Evolutionary conservation across 2,888 invertebrate genomes (phyloP).

Genomic region (Onchidella celtica): DNA sequence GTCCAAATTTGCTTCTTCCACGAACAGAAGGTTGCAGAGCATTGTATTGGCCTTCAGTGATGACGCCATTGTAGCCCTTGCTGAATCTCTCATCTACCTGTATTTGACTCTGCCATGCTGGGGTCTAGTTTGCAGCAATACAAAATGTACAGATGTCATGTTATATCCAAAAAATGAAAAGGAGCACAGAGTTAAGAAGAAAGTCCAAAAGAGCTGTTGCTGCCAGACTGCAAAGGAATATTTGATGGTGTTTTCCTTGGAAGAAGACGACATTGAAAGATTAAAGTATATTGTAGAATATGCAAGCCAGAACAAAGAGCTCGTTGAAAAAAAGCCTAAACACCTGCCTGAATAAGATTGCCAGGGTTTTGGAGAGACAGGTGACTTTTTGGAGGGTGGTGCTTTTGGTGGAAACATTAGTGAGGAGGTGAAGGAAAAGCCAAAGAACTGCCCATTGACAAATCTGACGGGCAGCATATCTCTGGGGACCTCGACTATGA

Average conservation of each 20-base stretch:
- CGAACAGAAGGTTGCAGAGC: no score
- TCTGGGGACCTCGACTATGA: constrained; percentile 9
- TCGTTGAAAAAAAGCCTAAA: no score
- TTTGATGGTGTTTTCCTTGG: not conserved
- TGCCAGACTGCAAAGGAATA: not conserved
- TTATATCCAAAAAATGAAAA: not conserved
- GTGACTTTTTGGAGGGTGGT: not conserved
- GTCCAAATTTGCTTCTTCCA: no score
- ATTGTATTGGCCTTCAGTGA: no score
- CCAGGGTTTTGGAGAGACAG: no score
- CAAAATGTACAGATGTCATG: not conserved
- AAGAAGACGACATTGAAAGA: no score
- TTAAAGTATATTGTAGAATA: no score
- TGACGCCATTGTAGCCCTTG: no score
- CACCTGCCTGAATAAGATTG: no score
- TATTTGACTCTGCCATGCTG: constrained; percentile 13
- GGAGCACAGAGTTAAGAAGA: not conserved
- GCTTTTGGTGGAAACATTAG: not conserved
- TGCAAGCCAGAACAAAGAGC: no score
- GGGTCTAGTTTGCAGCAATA: not conserved
- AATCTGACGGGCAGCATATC: not conserved
- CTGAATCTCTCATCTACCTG: no score
- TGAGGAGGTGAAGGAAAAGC: not conserved
- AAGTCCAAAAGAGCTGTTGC: not conserved
- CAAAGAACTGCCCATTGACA: not conserved